These are phyloP conservation scores for Ceryle rudis DNA, from an alignment of 2,797 vertebrate species.

Conservation along the genomic window DNA sequence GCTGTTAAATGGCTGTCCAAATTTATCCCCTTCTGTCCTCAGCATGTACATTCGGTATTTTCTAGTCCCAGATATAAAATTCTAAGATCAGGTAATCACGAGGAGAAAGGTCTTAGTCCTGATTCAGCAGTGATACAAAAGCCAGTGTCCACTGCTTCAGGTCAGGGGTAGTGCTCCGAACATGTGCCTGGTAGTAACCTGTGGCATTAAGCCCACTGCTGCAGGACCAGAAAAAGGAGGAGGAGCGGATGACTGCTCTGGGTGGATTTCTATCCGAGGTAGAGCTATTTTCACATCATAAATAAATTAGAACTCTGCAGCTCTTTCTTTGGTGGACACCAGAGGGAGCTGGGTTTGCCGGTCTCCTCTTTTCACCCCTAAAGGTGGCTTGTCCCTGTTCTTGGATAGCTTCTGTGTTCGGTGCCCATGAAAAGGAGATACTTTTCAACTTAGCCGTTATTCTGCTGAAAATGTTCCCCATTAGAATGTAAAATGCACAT, in stretches of 20 bases:
- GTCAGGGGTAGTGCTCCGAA: background rate
- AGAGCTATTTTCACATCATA: background rate
- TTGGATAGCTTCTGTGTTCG: background rate
- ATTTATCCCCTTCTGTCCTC: background rate
- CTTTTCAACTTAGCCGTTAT: background rate
- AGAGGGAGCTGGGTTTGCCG: constrained; percentile 23
- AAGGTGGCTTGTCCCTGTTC: background rate
- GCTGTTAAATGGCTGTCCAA: constrained; percentile 10
- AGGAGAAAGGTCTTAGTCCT: background rate
- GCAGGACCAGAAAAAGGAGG: background rate
- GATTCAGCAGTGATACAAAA: background rate
- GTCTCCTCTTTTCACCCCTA: background rate
- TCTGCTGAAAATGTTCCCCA: background rate
- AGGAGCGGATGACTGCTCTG: background rate
- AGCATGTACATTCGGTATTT: background rate
- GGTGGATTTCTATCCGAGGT: background rate
- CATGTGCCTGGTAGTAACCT: background rate
- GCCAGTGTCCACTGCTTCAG: background rate
- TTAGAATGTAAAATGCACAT: background rate
- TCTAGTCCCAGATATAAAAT: background rate
- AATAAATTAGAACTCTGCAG: background rate
- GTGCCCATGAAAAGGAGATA: background rate
- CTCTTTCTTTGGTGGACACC: background rate
- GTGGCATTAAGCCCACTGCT: background rate
- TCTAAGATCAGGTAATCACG: background rate